Base-by-base conservation (phyloP, 1,140 invertebrate species). In the Drosophila leontia region DNA sequence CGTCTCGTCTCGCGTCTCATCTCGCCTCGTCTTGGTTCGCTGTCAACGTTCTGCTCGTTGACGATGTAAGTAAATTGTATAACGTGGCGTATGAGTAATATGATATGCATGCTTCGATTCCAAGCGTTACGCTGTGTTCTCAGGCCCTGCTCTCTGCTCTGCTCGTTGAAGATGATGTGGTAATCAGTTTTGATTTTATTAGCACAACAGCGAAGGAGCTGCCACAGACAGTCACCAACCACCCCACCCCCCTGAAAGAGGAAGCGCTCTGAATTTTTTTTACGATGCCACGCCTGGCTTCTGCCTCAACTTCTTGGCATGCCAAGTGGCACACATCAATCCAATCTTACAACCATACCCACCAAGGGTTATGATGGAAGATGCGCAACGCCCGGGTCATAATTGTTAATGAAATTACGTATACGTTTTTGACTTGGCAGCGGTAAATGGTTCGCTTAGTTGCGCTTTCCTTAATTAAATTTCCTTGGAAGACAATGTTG, bases 151-250 rank as follows among this genome's bases (percentile, higher is more conserved):
- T 29, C 41, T 11, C 26, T 23, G 23, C 64, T 19, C 39, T 12
- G 12, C 84, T 76, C 72, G 71, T 74, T 84, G 77, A 88, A 81
- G 84, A 84, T 78, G 84, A 90, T 90, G 80, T 90, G 84, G 84
- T 90, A 88, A 88, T 88, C 85, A 88, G 84, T 84, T 88, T 88
- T 88, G 84, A 88, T 88, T 88, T 88, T 88, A 88, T 87, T 87
- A 87, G 84, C 85, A 67, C 72, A 68, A 78, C 60, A 79, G 75
- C 60, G 37, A 79, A 34, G 58, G 42, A 44, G 67, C 64, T 77
- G 70, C 70, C 69, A 50, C 69, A 75, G 39, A 48, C 69, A 69
- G 55, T 44, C 26, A 17, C 50, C 41, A 9, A n/a, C n/a, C n/a
- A n/a, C n/a, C n/a, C n/a, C n/a, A n/a, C n/a, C n/a, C n/a, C 50